Percentiles rank a stretch among this genome's conserved stretches.
These are phyloP conservation scores for Melanotaenia pygmaea DNA, from an alignment of 2,797 vertebrate species.

Conservation along the genomic window DNA sequence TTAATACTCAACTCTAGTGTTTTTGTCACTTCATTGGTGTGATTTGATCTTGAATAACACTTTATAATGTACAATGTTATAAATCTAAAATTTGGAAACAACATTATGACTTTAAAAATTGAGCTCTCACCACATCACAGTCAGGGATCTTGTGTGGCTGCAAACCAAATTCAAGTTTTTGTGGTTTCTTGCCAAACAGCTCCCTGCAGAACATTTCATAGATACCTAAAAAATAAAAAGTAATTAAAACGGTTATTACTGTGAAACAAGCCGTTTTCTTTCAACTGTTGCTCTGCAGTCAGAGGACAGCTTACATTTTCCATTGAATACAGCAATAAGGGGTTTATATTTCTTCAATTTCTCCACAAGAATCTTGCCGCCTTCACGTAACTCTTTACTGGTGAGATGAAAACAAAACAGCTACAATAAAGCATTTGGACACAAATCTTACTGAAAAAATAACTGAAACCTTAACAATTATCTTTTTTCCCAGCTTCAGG, in stretches of 20 bases:
- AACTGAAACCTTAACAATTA: not conserved
- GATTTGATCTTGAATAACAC: not conserved
- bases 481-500: not conserved
- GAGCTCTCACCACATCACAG: conserved; percentile 91
- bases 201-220: conserved; percentile 99
- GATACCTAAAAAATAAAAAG: conserved; percentile 84
- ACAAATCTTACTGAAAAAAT: not conserved
- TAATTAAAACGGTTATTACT: not conserved
- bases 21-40: not conserved
- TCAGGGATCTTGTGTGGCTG: conserved; percentile 97
- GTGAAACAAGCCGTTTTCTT: not conserved
- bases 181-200: conserved; percentile 95
- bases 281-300: not conserved
- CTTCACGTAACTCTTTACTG: conserved; percentile 98
- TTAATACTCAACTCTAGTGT: not conserved
- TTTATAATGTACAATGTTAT: not conserved
- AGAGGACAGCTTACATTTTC: conserved; percentile 82
- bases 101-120: not conserved
- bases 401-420: conserved; percentile 22
- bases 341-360: conserved; percentile 95
- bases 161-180: conserved; percentile 95
- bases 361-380: conserved; percentile 96
- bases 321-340: conserved; percentile 98
- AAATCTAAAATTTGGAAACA: not conserved
- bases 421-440: not conserved